Evolutionary conservation across 2,888 invertebrate genomes (phyloP), one percentile per base, ranked within the genome.

Genomic region (Kuschelorhynchus macadamiae): DNA sequence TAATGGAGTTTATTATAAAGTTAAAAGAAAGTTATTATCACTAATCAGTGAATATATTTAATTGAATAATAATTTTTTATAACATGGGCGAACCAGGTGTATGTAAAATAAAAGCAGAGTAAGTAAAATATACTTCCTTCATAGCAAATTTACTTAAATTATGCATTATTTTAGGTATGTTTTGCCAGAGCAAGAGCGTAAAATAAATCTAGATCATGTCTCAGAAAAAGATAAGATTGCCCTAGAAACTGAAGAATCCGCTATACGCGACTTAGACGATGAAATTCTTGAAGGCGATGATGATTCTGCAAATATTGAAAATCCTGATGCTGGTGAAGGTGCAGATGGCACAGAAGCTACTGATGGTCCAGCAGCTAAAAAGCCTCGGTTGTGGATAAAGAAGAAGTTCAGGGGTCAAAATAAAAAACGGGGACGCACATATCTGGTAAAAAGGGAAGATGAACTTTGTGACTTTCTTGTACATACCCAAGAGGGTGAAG

Each of bases 341-440:
- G 60, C 55, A 12, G 66, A 66, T n/a, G 74, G 77, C 1, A n/a
- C n/a, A n/a, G n/a, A n/a, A n/a, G n/a, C n/a, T n/a, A n/a, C n/a
- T n/a, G n/a, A n/a, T n/a, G 81, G 83, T 60, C 82, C 85, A 1
- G 72, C 76, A 1, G 61, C 71, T 60, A 86, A 86, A 71, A 85
- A 80, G 67, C 72, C 67, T 9, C 83, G 80, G 64, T 69, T 79
- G 3, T 77, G 79, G 0, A 80, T 79, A 53, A 68, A 70, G 2
- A 84, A 82, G 46, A 87, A 87, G 71, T 78, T 85, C 1, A 85
- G 87, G 79, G 94, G 94, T 0, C 92, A 93, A 82, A 94, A 94
- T 81, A 94, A 94, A 83, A 86, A 89, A 0, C 86, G 95, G 67
- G 92, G 92, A n/a, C 88, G 88, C 53, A 90, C 91, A 0, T 90